phyloP scores from a whole-genome alignment of 1,140 invertebrate genomes.

The Leptestheria dahalacensis region DNA sequence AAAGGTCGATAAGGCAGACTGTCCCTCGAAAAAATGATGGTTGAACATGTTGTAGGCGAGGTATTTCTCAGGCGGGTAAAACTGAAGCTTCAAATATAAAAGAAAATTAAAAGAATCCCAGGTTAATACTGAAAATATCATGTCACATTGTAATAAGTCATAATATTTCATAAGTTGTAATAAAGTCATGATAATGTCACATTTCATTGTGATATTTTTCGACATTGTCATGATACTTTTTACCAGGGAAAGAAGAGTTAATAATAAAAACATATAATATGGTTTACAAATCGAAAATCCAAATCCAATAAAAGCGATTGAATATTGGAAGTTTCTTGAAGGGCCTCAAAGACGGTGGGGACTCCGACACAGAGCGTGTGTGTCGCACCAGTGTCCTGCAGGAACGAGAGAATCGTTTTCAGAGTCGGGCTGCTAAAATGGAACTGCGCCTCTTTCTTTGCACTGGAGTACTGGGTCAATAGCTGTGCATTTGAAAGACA shows the following conservation, averaged over 20 bases:
- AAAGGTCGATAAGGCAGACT: constrained; percentile 35
- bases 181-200: too few species aligned
- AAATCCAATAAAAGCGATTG: constrained; percentile 57
- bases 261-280: too few species aligned
- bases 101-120: constrained; percentile 10
- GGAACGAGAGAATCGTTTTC: constrained; percentile 36
- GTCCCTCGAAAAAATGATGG: constrained; percentile 58
- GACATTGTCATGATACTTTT: too few species aligned
- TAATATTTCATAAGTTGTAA: too few species aligned
- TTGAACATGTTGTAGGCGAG: constrained; percentile 81
- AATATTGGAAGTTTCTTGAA: constrained; percentile 31
- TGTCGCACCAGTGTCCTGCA: constrained; percentile 35
- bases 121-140: too few species aligned
- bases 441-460: constrained; percentile 59
- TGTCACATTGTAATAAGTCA: too few species aligned
- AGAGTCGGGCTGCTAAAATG: constrained; percentile 44
- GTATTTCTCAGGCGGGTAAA: constrained; percentile 49
- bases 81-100: constrained; percentile 39
- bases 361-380: constrained; percentile 60
- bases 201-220: too few species aligned
- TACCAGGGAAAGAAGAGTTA: too few species aligned
- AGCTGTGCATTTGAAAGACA: too few species aligned
- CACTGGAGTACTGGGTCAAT: constrained; percentile 31
- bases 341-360: constrained; percentile 55
- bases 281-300: constrained; percentile 51